Evolutionary conservation across 2,113 vertebrate genomes (phyloP).

Genomic region (Lichenostomus cassidix): DNA sequence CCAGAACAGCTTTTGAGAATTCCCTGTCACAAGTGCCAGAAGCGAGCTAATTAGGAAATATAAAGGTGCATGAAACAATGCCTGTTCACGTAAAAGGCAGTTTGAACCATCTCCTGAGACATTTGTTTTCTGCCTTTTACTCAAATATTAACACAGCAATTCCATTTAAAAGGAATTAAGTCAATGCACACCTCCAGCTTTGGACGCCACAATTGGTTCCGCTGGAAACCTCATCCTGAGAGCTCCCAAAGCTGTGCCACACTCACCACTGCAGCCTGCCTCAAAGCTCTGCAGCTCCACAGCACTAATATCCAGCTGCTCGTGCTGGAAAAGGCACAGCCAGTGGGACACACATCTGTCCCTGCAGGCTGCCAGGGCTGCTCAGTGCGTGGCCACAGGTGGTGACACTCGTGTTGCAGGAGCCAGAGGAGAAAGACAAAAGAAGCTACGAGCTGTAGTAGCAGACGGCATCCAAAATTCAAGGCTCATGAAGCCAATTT

Average conservation of each 20-base stretch:
- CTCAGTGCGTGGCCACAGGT: not conserved
- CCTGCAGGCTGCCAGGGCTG: not conserved
- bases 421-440: conserved; percentile 18
- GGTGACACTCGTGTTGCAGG: not conserved
- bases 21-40: not conserved
- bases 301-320: not conserved
- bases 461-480: not conserved
- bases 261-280: not conserved
- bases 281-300: not conserved
- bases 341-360: not conserved
- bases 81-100: not conserved
- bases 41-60: not conserved
- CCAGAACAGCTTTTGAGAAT: not conserved
- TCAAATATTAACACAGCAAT: not conserved
- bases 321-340: not conserved
- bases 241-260: not conserved
- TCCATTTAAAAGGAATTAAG: not conserved
- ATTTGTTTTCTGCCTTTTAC: not conserved
- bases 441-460: not conserved
- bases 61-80: not conserved
- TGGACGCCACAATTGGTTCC: not conserved
- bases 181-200: not conserved
- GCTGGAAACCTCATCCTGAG: not conserved
- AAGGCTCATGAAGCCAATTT: not conserved
- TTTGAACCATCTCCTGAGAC: not conserved